These are phyloP conservation scores for Stenolophus ochropezus DNA, from an alignment of 2,888 invertebrate species.

Conservation along the genomic window DNA sequence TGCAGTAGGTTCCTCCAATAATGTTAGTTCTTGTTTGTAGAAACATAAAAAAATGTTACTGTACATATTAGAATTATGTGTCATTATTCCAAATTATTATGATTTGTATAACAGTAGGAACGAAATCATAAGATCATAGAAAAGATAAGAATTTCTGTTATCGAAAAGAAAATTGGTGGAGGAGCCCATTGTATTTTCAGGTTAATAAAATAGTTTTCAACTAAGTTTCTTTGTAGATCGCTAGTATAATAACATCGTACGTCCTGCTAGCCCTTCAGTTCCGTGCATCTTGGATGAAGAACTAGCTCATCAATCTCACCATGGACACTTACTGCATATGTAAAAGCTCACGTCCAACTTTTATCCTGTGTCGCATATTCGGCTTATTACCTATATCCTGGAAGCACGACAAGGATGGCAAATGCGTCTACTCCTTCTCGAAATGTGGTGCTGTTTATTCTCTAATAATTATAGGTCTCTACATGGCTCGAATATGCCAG, in stretches of 20 bases:
- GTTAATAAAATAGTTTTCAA: too few species aligned
- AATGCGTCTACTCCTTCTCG: slow-evolving; percentile 68
- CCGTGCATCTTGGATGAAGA: slow-evolving; percentile 63
- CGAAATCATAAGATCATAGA: too few species aligned
- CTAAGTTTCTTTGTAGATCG: slow-evolving; percentile 64
- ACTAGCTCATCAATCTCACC: too few species aligned
- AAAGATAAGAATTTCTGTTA: too few species aligned
- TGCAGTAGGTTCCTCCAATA: too few species aligned
- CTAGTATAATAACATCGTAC: slow-evolving; percentile 67
- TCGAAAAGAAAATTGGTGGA: too few species aligned
- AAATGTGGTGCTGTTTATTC: slow-evolving; percentile 67
- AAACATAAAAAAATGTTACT: too few species aligned
- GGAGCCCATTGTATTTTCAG: too few species aligned
- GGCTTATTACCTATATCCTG: slow-evolving; percentile 69
- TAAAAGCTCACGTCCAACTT: slow-evolving; percentile 65
- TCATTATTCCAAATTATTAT: too few species aligned
- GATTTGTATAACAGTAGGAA: too few species aligned
- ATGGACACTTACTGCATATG: slow-evolving; percentile 66
- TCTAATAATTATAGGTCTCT: slow-evolving; percentile 63
- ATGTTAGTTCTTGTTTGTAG: too few species aligned
- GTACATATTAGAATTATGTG: too few species aligned
- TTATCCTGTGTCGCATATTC: slow-evolving; percentile 66
- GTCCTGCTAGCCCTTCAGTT: slow-evolving; percentile 68
- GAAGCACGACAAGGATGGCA: slow-evolving; percentile 65
- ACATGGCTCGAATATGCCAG: slow-evolving; percentile 63